Base-by-base conservation (phyloP, 2,113 vertebrate genomes). In the Tor tambroides region DNA sequence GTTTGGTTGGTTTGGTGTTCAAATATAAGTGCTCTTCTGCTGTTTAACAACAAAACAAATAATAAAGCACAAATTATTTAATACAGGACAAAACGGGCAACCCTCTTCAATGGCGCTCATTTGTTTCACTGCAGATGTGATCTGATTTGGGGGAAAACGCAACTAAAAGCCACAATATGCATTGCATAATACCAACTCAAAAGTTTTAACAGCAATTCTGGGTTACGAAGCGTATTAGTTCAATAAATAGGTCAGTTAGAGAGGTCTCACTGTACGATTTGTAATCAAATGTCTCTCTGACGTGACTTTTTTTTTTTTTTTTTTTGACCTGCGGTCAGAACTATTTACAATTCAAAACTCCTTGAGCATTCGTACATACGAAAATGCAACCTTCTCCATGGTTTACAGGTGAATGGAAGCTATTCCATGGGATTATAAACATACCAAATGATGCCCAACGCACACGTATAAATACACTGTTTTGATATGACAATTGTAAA, bases 381-480 rank as follows among this genome's bases (percentile, higher is more conserved):
- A 14, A 78, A 67, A 67, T 26, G 49, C 71, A 23, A 80, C 54
- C 35, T 41, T 63, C 43, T 10, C 23, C 12, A 4, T 3, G 54
- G 78, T 4, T 63, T 63, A 63, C 8, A 14, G 19, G 32, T 26
- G 46, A 54, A 54, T 32, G 17, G 35, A 41, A 19, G 43, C 10
- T 56, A 17, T 23, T 65, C 21, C 19, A 84, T 63, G 38, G 76
- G 81, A 46, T 59, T 51, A 85, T 38, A 67, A 80, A 84, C 26
- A 14, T 80, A 23, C 26, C 38, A 69, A 83, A 71, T 17, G 43
- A 85, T 46, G 28, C 65, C 41, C 41, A 65, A 67, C 81, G 26
- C 61, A 78, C 43, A 86, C 61, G 28, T 79, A 89, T 89, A 87
- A 87, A 87, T 87, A 86, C 35, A 86, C 74, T 80, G 69, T 77